Evolutionary conservation across 1,140 invertebrate genomes (phyloP), one percentile per base, ranked within the genome.

Genomic region (Leptinotarsa texana): DNA sequence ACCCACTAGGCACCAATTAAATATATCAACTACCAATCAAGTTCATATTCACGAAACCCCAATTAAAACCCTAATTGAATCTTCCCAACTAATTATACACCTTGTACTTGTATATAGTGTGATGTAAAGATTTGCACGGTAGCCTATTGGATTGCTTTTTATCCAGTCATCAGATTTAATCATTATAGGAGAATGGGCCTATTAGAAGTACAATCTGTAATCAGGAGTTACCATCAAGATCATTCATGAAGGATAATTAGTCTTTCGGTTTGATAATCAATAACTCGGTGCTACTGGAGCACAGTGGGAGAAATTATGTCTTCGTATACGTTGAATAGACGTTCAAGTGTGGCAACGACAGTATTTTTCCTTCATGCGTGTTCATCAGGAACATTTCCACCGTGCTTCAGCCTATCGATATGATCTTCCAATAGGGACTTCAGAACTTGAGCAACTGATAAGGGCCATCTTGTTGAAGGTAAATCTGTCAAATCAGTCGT

Each of bases 211-310:
- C 51, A 57, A 57, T 57, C 51, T 57, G 51, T 18, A 57, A 57
- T 57, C 51, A 57, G 17, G 4, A 57, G 51, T 57, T 18, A 18
- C n/a, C 51, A 57, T 57, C 51, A n/a, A 57, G 2, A 57, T 57
- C 51, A 57, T 57, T 57, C 51, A 57, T 57, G 51, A n/a, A 57
- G 13, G 15, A 57, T 57, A 57, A 57, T 57, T 57, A 57, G 51
- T 57, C 51, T 57, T 57, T 15, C n/a, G 17, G 51, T 57, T 18
- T 18, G 51, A 18, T 57, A 57, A 57, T 57, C 51, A 57, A 57
- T 57, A 57, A 57, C 51, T 57, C 5, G 51, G 4, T 57, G 51
- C 51, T 57, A 17, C 51, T 18, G n/a, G 51, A 57, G 51, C 33
- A 42, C 33, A 42, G 33, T 3, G 33, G 33, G 11, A 42, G 33